These are phyloP conservation scores for Aleiodes leptofemur DNA, from an alignment of 2,888 invertebrate genomes.

Conservation along the genomic window DNA sequence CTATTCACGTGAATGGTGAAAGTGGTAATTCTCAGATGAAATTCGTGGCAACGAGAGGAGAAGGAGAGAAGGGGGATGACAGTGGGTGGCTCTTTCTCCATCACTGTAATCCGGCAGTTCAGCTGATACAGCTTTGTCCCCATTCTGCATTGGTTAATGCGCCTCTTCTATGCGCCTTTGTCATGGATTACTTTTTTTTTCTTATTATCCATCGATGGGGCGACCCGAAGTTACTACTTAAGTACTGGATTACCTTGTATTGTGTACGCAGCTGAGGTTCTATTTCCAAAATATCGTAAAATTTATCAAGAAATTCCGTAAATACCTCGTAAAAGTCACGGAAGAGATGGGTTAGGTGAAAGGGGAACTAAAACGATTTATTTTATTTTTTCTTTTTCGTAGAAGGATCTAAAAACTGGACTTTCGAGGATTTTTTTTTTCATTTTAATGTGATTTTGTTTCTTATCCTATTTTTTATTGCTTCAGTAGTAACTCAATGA, in stretches of 20 bases:
- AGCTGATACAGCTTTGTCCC: slow-evolving; percentile 16
- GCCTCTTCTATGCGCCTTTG: slow-evolving; percentile 60
- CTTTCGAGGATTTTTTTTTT: no score
- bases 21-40: neutral
- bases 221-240: slow-evolving; percentile 50
- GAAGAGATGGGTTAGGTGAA: no score
- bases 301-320: no score
- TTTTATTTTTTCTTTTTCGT: no score
- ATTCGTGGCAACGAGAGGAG: neutral
- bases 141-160: slow-evolving; percentile 25
- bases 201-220: slow-evolving; percentile 58
- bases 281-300: neutral
- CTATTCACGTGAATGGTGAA: neutral
- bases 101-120: slow-evolving; percentile 21
- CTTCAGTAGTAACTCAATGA: no score
- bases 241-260: slow-evolving; percentile 60
- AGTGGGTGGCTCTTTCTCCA: slow-evolving; percentile 26
- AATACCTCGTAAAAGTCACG: no score
- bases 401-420: no score
- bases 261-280: slow-evolving; percentile 65
- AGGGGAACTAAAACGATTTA: no score
- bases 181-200: slow-evolving; percentile 62
- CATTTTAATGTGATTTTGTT: no score
- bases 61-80: neutral
- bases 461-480: no score